Evolutionary conservation across 2,113 vertebrate species (phyloP).

Genomic region (Anhinga anhinga): DNA sequence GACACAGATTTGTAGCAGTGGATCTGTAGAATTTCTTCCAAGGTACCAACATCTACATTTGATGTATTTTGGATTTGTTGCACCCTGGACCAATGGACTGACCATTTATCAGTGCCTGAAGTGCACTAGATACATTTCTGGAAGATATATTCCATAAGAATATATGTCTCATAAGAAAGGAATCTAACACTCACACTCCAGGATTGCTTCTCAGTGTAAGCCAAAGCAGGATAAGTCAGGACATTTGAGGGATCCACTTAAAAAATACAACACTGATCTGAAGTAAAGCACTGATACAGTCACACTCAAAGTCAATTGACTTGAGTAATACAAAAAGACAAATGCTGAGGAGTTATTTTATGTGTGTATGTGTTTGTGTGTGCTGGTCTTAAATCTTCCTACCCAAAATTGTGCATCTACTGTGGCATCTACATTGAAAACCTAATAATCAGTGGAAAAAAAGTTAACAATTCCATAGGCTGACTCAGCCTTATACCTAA

Average conservation of each 20-base stretch:
- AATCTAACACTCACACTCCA: background rate
- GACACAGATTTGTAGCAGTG: background rate
- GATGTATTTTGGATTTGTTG: background rate
- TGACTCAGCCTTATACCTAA: background rate
- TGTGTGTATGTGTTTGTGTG: background rate
- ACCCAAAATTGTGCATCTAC: background rate
- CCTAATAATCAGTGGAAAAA: background rate
- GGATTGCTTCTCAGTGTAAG: background rate
- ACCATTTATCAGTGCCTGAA: background rate
- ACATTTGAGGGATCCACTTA: background rate
- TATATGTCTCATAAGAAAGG: background rate
- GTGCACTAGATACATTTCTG: background rate
- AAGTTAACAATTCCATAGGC: background rate
- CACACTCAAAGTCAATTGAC: background rate
- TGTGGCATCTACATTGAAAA: background rate
- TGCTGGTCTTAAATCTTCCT: background rate
- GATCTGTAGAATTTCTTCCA: background rate
- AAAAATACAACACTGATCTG: background rate
- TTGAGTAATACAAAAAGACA: background rate
- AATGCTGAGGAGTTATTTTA: background rate
- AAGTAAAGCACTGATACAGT: background rate
- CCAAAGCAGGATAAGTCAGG: background rate
- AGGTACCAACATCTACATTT: background rate
- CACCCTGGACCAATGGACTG: background rate
- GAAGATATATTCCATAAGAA: background rate